A percentile compares a stretch with the other conserved stretches of the same genome.
phyloP scores from a whole-genome alignment of 2,797 vertebrate genomes.

The Onychomys leucogaster region DNA sequence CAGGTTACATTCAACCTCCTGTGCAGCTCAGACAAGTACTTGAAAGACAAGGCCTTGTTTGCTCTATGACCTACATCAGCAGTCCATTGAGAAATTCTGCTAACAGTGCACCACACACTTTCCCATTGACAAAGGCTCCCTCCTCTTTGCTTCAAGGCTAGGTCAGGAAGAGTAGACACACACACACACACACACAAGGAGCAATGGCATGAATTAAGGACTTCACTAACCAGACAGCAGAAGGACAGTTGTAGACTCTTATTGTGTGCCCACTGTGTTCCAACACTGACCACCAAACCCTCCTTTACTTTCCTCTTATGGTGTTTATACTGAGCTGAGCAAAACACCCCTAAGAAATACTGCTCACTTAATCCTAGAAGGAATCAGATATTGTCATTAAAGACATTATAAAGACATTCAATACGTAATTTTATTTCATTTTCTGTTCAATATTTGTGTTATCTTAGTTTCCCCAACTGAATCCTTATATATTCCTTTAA shows the following conservation, averaged over 20 bases:
- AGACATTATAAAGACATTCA: not conserved
- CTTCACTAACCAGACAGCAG: not conserved
- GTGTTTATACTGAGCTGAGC: not conserved
- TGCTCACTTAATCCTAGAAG: not conserved
- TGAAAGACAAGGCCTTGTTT: not conserved
- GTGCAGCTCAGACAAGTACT: fast-evolving
- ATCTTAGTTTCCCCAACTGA: not conserved
- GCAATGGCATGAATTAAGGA: not conserved
- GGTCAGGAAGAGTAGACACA: not conserved
- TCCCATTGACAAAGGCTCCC: not conserved
- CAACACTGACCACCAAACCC: not conserved
- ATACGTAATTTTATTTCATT: not conserved
- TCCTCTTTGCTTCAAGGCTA: not conserved
- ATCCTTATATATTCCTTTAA: not conserved
- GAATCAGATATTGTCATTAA: not conserved
- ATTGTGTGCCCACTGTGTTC: not conserved
- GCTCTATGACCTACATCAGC: not conserved
- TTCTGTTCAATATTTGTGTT: not conserved
- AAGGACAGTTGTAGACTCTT: not conserved
- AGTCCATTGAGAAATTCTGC: not conserved
- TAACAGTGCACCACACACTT: not conserved
- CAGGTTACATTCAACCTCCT: not conserved
- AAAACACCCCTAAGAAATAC: not conserved
- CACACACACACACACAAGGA: too few relatives aligned
- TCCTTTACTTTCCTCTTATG: not conserved